These are phyloP conservation scores for Hassar affinis DNA, from an alignment of 2,113 vertebrate species.

Conservation along the genomic window DNA sequence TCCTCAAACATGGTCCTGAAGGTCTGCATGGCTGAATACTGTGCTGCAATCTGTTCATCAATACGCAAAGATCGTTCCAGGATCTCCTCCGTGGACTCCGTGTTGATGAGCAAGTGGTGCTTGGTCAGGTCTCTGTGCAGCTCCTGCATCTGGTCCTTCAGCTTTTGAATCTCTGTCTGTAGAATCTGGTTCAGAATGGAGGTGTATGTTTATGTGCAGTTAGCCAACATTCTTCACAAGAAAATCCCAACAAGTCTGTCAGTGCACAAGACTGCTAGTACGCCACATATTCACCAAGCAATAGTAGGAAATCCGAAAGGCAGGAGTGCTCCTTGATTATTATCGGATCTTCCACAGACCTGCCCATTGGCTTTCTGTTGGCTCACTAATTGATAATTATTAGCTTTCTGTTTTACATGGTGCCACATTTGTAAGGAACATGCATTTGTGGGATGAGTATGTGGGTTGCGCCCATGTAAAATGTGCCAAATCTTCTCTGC, in stretches of 20 bases:
- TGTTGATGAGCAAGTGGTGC: conserved; percentile 91
- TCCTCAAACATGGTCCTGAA: conserved; percentile 84
- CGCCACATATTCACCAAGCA: not conserved
- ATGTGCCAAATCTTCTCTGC: too few species aligned
- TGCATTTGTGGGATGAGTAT: too few species aligned
- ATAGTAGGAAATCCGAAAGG: not conserved
- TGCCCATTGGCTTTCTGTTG: not conserved
- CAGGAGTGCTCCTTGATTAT: not conserved
- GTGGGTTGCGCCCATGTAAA: too few species aligned
- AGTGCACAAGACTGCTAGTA: not conserved
- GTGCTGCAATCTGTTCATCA: conserved; percentile 79
- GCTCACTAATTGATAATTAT: not conserved
- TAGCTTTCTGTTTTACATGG: too few species aligned
- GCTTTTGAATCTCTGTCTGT: conserved; percentile 81
- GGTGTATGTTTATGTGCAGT: conserved; percentile 18
- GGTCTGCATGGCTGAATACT: conserved; percentile 80
- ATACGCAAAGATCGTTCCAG: conserved; percentile 83
- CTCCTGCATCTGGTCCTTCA: conserved; percentile 94
- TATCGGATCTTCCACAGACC: not conserved
- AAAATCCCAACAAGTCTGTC: not conserved
- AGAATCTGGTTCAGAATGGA: conserved; percentile 70
- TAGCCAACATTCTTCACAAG: not conserved
- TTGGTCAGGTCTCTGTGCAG: conserved; percentile 91
- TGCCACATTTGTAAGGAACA: too few species aligned
- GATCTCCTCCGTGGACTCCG: conserved; percentile 82